A percentile compares a stretch with the other conserved stretches of the same genome.
These are phyloP conservation scores for Camelus dromedarius DNA, from an alignment of 2,113 vertebrate genomes.

Conservation along the genomic window DNA sequence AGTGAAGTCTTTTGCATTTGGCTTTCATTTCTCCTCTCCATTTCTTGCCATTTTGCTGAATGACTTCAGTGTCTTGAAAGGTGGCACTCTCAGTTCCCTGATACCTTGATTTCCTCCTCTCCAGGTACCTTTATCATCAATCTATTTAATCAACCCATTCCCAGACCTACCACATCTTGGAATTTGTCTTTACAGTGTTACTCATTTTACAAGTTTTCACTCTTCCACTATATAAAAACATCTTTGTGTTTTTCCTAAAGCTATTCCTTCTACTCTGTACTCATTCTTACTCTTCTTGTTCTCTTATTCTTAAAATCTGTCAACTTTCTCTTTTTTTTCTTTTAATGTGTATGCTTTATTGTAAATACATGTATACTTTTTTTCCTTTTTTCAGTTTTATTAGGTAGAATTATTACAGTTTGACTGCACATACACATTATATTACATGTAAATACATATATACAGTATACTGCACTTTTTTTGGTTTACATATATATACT, in stretches of 20 bases:
- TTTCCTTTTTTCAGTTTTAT: too few relatives aligned
- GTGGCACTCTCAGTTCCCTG: not conserved
- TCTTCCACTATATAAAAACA: not conserved
- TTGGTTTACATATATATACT: too few relatives aligned
- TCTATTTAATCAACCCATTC: not conserved
- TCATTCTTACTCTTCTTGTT: not conserved
- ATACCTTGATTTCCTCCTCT: slow-evolving; percentile 13
- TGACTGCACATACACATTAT: too few relatives aligned
- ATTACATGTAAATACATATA: too few relatives aligned
- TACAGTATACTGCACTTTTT: too few relatives aligned
- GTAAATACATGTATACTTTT: too few relatives aligned
- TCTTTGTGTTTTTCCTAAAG: not conserved
- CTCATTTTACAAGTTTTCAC: slow-evolving; percentile 13
- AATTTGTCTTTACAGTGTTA: not conserved
- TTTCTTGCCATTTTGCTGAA: not conserved
- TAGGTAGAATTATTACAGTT: too few relatives aligned
- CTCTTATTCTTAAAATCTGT: not conserved
- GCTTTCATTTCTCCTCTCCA: not conserved
- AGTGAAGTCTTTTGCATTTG: slow-evolving; percentile 9
- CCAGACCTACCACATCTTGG: not conserved
- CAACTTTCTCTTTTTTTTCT: slow-evolving; percentile 32
- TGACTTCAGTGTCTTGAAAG: not conserved
- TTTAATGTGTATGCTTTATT: too few relatives aligned
- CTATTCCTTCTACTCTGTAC: not conserved
- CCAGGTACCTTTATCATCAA: not conserved